phyloP scores from a whole-genome alignment of 2,797 vertebrate species.

The Limosa lapponica region DNA sequence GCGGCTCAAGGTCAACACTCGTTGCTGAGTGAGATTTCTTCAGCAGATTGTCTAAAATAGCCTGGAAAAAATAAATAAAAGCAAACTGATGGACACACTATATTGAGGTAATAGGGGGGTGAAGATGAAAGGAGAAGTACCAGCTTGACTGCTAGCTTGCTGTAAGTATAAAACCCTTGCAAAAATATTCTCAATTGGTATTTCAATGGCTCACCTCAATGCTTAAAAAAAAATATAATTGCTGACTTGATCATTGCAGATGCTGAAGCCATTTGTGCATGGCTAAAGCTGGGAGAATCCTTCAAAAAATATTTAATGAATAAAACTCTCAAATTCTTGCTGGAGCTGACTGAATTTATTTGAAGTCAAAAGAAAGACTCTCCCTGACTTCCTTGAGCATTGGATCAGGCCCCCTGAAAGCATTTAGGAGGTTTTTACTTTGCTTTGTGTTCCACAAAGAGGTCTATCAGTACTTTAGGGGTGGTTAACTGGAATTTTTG shows the following conservation, averaged over 20 bases:
- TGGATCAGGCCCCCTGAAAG: not conserved
- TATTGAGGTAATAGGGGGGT: not conserved
- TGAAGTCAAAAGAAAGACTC: not conserved
- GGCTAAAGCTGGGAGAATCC: not conserved
- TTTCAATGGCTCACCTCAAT: slow-evolving; percentile 40
- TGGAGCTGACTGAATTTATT: not conserved
- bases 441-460: not conserved
- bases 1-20: slow-evolving; percentile 54
- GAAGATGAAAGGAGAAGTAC: slow-evolving; percentile 20
- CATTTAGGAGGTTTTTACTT: not conserved
- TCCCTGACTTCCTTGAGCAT: not conserved
- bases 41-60: slow-evolving; percentile 49
- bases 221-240: not conserved
- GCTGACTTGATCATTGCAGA: not conserved
- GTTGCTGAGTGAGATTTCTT: slow-evolving; percentile 23
- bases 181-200: not conserved
- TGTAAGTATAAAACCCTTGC: slow-evolving; percentile 6
- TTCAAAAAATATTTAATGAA: not conserved
- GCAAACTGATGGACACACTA: not conserved
- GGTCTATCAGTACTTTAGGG: not conserved
- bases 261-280: not conserved
- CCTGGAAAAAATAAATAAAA: slow-evolving; percentile 48
- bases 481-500: not conserved
- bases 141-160: not conserved
- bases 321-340: not conserved